These are phyloP conservation scores for Chiloscyllium punctatum DNA, from an alignment of 2,797 vertebrate genomes.

Conservation along the genomic window DNA sequence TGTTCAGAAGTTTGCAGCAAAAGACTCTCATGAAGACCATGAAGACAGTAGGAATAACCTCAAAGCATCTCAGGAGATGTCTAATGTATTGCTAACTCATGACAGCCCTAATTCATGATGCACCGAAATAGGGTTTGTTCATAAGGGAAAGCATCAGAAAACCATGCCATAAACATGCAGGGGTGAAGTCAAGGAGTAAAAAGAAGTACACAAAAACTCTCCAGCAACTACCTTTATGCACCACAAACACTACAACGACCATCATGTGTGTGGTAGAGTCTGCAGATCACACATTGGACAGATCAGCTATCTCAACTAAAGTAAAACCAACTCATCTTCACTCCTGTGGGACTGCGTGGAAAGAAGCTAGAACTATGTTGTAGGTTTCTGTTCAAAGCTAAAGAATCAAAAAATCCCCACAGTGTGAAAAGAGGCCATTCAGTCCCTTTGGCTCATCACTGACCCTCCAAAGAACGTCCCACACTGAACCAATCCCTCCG, in stretches of 20 bases:
- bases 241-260: too few relatives aligned
- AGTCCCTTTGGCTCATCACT: too few relatives aligned
- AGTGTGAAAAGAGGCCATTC: too few relatives aligned
- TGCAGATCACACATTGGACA: background rate
- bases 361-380: background rate
- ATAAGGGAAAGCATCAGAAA: background rate
- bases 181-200: background rate
- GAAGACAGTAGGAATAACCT: background rate
- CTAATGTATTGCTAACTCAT: background rate
- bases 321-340: background rate
- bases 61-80: background rate
- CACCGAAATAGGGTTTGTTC: too few relatives aligned
- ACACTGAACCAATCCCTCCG: too few relatives aligned
- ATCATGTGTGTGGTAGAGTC: background rate
- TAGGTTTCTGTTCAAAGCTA: background rate
- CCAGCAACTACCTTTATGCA: background rate
- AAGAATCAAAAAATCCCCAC: too few relatives aligned
- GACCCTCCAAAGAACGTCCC: too few relatives aligned
- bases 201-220: background rate
- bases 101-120: background rate
- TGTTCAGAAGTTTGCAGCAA: background rate
- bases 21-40: background rate
- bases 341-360: too few relatives aligned
- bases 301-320: background rate
- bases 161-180: background rate